Base-by-base conservation (phyloP, 2,888 invertebrate species). In the Formica aserva region DNA sequence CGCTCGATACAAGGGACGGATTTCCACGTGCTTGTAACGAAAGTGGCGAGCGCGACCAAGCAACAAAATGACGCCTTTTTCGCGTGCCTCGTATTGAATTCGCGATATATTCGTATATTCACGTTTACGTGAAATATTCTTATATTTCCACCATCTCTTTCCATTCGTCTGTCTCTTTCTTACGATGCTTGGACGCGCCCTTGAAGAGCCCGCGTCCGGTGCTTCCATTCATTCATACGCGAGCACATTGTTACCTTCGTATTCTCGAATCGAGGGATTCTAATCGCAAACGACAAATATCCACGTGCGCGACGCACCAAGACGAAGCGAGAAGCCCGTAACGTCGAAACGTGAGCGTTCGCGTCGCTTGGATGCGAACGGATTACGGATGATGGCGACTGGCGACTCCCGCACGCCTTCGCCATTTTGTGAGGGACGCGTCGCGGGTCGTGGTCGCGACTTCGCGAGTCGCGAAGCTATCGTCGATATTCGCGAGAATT, bases 121-220 rank as follows among this genome's bases (percentile, higher is more conserved):
- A 35, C 83, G 82, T 75, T 65, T 35, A 35, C 32, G 22, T 22
- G 22, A 22, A 22, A 22, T 38, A 86, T 85, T 15, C 1, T 26
- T 15, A 13, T 18, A 35, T 41, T 62, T 62, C 5, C 9, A 48
- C 18, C 29, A 11, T 18, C 18, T 13, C n/a, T 26, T 18, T 18
- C 18, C 18, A 18, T 4, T 18, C 38, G 35, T 18, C 52, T 35
- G 5, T 55, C 55, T 82, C 55, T 63, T 48, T 78, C 76, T 83
- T 67, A 80, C 85, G 80, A 86, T 84, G 91, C 91, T 91, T 92
- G 92, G 93, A 92, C 92, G 93, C 93, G 92, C 92, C 93, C 91
- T 88, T 90, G 85, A 90, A 66, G 87, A 90, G 91, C 86, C 88
- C 90, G 87, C 89, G 87, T 91, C 93, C 94, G 92, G 93, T 92